A percentile compares a stretch with the other conserved stretches of the same genome.
Evolutionary conservation across 2,113 vertebrate species (phyloP).

Genomic region (Hyperopisus bebe): DNA sequence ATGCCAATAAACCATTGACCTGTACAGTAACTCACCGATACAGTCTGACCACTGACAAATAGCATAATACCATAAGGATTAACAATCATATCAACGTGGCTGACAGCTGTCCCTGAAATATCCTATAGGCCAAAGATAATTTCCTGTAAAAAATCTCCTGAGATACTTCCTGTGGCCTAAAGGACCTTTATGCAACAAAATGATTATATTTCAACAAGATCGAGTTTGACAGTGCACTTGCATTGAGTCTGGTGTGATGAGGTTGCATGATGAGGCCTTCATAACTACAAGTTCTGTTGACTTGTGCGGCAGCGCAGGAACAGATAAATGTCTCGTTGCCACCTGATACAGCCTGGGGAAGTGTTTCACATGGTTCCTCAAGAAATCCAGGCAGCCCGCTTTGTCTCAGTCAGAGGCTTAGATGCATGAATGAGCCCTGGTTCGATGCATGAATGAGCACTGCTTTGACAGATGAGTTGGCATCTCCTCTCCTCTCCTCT

Average conservation of each 20-base stretch:
- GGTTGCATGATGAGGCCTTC: neutral
- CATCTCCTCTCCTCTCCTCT: neutral
- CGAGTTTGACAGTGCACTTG: conserved; percentile 15
- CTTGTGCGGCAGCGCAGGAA: conserved; percentile 14
- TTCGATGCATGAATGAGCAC: conserved; percentile 14
- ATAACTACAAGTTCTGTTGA: neutral
- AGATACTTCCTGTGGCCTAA: neutral
- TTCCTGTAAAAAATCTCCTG: neutral
- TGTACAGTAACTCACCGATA: neutral
- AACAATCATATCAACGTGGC: neutral
- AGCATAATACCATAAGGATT: neutral
- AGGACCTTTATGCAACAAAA: neutral
- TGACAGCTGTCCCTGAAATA: neutral
- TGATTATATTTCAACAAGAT: conserved; percentile 22
- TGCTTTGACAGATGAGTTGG: conserved; percentile 8
- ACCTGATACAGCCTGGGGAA: conserved; percentile 23
- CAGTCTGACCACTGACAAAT: neutral
- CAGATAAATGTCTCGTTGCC: conserved; percentile 23
- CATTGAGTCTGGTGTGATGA: conserved; percentile 6
- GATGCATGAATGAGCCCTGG: conserved; percentile 13
- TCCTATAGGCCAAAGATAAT: neutral
- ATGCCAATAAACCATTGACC: neutral
- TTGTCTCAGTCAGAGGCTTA: conserved; percentile 21
- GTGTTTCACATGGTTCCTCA: neutral
- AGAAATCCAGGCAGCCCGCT: conserved; percentile 18